Evolutionary conservation across 2,888 invertebrate genomes (phyloP), one percentile per base, ranked within the genome.

Genomic region (Orgyia antiqua): DNA sequence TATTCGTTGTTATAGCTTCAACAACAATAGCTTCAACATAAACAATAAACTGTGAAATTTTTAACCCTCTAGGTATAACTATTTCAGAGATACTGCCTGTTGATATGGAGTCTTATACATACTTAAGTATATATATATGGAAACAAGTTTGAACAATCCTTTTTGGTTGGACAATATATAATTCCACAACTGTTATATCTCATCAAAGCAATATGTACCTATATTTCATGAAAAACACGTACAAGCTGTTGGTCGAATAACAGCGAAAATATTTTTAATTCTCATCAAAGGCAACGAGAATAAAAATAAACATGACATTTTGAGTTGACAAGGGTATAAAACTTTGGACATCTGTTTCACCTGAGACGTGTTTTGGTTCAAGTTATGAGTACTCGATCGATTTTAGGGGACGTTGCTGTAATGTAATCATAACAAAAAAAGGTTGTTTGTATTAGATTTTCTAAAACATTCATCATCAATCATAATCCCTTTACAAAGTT

Each of bases 321-420:
- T 51, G 40, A 45, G 48, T 56, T 70, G 71, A 72, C 64, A 59
- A 63, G 71, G 71, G 72, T 71, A 58, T 43, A 51, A 59, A 68
- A 65, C 57, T 68, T 68, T 43, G 51, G 60, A 65, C 66, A 47
- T 56, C 53, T 51, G 58, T 51, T 49, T 62, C 68, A 67, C 66
- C 68, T 69, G 70, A 49, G 57, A 51, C 58, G 37, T 25, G 27
- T 31, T 21, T 28, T 39, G 50, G 50, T 29, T 15, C 11, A 51
- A 51, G 45, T 40, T 39, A 40, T 27, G 29, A 31, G 9, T 21
- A 36, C 33, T 24, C 36, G 37, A 50, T 50, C 37, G 46, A 53
- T 45, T 37, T 12, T 2, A 10, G 8, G 18, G 24, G 18, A 36
- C n/a, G 13, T 2, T 13, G 8, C 1, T 13, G n/a, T 27, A 20